Base-by-base conservation (phyloP, 92 coral and sea anemone genomes). In the Plumapathes pennacea region DNA sequence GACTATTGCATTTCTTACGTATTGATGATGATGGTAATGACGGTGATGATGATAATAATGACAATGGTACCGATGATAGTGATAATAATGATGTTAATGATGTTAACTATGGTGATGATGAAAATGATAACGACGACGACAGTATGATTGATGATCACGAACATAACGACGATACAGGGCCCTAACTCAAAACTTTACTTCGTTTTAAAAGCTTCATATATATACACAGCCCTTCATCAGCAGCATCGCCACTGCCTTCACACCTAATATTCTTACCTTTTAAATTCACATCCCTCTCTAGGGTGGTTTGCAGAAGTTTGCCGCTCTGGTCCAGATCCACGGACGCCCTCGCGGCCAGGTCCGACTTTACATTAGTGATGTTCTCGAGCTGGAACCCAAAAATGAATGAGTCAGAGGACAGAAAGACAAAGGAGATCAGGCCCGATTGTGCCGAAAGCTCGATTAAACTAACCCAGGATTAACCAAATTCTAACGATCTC, bases 341-440 rank as follows among this genome's bases (percentile, higher is more conserved):
- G 50, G 55, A 43, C n/a, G 83, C 85, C 38, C 72, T 63, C 32
- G 69, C 33, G 33, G 51, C 78, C 17, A 91, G 54, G 32, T 46
- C 73, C 43, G 84, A 71, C 33, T 71, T 69, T 8, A 81, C 34
- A 5, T 26, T 38, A 0, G 78, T 50, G 21, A 91, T 54, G 14
- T 87, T 83, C 20, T 64, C 59, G 27, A 91, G 60, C 97, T 91
- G 49, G 5, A 71, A 29, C 42, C 44, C 24, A 74, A 52, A 17
- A 29, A 5, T 9, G 29, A 40, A 0, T 31, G 32, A 25, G 33
- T 13, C 9, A 10, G 17, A 38, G 13, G 17, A 34, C 27, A 11
- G 10, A 40, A 3, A 41, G 2, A 13, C 30, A 18, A 9, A 19
- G 7, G n/a, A n/a, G n/a, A n/a, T n/a, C n/a, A n/a, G n/a, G n/a